phyloP scores from a whole-genome alignment of 2,113 vertebrate species.

The Tachuris rubrigastra region DNA sequence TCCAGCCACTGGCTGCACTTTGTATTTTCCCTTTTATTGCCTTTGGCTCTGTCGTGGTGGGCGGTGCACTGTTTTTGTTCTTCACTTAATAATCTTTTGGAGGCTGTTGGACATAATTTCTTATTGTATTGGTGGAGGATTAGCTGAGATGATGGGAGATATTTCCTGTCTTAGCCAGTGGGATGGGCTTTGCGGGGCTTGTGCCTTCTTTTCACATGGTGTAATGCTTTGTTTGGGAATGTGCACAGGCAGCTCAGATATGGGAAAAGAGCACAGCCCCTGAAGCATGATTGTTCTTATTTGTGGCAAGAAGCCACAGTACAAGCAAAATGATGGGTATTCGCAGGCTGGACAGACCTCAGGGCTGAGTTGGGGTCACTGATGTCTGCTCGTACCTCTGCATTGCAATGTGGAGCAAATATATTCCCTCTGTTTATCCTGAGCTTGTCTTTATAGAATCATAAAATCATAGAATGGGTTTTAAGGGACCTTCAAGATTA shows the following conservation, averaged over 20 bases:
- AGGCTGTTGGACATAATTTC: slow-evolving; percentile 63
- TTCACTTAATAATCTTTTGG: slow-evolving; percentile 75
- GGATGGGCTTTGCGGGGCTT: slow-evolving; percentile 67
- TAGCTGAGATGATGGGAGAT: slow-evolving; percentile 74
- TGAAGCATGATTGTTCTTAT: neutral
- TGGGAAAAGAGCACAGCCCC: neutral
- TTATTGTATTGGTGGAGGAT: slow-evolving; percentile 78
- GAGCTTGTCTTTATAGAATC: neutral
- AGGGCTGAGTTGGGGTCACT: neutral
- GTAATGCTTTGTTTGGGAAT: slow-evolving; percentile 70
- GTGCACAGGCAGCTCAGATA: slow-evolving; percentile 54
- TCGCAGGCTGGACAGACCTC: slow-evolving; percentile 7
- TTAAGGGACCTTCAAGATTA: neutral
- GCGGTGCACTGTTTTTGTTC: slow-evolving; percentile 70
- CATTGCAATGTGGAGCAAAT: neutral
- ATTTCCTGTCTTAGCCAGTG: slow-evolving; percentile 76
- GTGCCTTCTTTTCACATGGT: slow-evolving; percentile 70
- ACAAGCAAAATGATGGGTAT: neutral
- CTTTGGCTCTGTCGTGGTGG: slow-evolving; percentile 72
- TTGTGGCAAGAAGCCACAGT: neutral
- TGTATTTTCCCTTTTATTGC: slow-evolving; percentile 72
- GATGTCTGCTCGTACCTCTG: neutral
- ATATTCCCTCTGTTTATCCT: rapidly evolving
- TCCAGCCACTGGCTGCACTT: slow-evolving; percentile 14
- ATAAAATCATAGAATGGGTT: neutral